phyloP scores from a whole-genome alignment of 2,113 vertebrate genomes.

The Anarrhichthys ocellatus region DNA sequence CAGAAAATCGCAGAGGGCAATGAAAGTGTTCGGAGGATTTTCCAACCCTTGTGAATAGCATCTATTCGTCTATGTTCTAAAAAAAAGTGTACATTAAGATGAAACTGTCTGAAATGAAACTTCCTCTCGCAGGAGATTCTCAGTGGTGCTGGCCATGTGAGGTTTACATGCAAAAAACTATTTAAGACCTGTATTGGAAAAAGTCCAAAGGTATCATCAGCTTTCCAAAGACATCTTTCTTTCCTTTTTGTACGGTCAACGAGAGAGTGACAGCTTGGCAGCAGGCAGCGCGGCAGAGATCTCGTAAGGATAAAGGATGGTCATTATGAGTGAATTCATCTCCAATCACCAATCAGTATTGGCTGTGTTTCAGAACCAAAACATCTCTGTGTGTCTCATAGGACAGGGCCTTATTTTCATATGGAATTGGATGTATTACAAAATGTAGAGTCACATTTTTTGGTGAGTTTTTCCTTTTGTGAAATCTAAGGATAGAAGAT shows the following conservation, averaged over 20 bases:
- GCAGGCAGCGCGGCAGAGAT: constrained; percentile 40
- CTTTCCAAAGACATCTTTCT: constrained; percentile 53
- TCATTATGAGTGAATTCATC: constrained; percentile 54
- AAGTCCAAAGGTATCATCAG: constrained; percentile 61
- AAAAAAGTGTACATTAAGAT: constrained; percentile 28
- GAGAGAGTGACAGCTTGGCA: constrained; percentile 59
- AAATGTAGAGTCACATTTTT: neutral
- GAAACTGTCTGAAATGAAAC: constrained; percentile 42
- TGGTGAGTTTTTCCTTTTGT: neutral
- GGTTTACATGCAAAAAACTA: constrained; percentile 45
- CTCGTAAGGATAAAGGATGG: constrained; percentile 58
- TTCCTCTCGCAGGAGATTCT: constrained; percentile 38
- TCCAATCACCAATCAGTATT: constrained; percentile 11
- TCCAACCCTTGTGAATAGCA: constrained; percentile 4
- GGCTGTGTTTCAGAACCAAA: constrained; percentile 18
- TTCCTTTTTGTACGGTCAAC: constrained; percentile 30
- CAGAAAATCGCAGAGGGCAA: constrained; percentile 41
- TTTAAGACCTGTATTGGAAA: constrained; percentile 35
- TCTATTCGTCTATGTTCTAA: constrained; percentile 8
- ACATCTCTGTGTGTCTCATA: neutral
- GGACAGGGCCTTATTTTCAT: neutral
- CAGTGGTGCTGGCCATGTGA: constrained; percentile 12
- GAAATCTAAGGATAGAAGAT: neutral
- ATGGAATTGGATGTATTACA: neutral
- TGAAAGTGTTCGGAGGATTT: constrained; percentile 34